Evolutionary conservation across 2,113 vertebrate species (phyloP).

Genomic region (Neolamprologus longior): DNA sequence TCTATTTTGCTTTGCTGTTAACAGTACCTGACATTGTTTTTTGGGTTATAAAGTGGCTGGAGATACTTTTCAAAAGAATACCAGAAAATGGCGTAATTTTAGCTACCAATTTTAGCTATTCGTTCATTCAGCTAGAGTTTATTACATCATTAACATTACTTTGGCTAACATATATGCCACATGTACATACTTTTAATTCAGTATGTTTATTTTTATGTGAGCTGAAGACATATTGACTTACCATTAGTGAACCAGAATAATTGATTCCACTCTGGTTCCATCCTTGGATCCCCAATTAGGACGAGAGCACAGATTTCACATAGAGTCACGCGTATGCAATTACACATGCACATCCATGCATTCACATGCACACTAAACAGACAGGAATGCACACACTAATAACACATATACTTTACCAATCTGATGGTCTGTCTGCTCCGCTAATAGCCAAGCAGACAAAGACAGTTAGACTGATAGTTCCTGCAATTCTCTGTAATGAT

Average conservation of each 20-base stretch:
- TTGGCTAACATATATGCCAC: not conserved
- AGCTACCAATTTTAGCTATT: not conserved
- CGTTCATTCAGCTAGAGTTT: not conserved
- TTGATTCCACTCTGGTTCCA: not conserved
- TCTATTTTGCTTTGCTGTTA: not conserved
- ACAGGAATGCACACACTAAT: not conserved
- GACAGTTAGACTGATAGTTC: not conserved
- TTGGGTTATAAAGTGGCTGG: not conserved
- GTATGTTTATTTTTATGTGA: not conserved
- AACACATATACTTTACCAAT: not conserved
- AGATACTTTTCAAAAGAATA: not conserved
- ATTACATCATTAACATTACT: not conserved
- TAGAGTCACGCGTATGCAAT: not conserved
- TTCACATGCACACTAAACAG: not conserved
- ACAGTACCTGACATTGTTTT: not conserved
- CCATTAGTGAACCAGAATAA: not conserved
- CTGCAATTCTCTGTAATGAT: conserved; percentile 5
- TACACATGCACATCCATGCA: not conserved
- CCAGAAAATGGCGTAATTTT: not conserved
- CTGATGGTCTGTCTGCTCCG: conserved; percentile 55
- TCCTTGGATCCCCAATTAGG: not conserved
- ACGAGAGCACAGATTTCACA: not conserved
- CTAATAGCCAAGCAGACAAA: conserved; percentile 24
- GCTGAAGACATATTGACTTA: not conserved
- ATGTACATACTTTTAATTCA: not conserved